Evolutionary conservation across 2,888 invertebrate genomes (phyloP), one percentile per base, ranked within the genome.

Genomic region (Acronicta psi): DNA sequence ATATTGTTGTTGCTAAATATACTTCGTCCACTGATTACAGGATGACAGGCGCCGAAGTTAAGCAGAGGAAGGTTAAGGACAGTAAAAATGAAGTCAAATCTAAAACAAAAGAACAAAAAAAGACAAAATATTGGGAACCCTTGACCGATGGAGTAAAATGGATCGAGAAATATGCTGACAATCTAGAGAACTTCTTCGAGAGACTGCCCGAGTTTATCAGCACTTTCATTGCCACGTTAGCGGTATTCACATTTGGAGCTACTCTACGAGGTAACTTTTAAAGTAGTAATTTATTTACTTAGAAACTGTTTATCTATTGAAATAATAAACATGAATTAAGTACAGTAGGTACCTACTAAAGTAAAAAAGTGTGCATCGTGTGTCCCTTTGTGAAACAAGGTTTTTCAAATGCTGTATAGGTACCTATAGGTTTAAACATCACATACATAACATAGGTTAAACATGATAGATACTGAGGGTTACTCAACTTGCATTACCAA

Each of bases 191-290:
- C 60, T 88, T 95, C 71, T 96, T 96, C 87, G 87, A 90, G 25
- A 92, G 89, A 63, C 52, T 96, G 6, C 96, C 96, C 0, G 91
- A 92, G 6, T 93, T 92, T 60, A 78, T 96, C 6, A 93, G 92
- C 23, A 93, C 94, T 3, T 85, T 95, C 50, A 88, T 96, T 13
- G 95, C 95, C 0, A 95, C 95, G 0, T 74, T 96, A 0, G 95
- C 95, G 0, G 90, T 96, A 18, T 96, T 96, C 79, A 89, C 95
- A 13, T 90, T 96, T 41, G 96, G 96, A 47, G 91, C 96, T 10
- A 95, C 95, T 0, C 88, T 96, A 37, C 94, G 95, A 91, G 96
- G 96, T 96, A 47, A 6, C 11, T 29, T 29, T 29, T 29, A 11
- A 29, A 29, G 29, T 29, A 29, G 3, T 29, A 11, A 25, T 8